Conservation (phyloP, 2,888 invertebrate species). For the Leptothorax acervorum region DNA sequence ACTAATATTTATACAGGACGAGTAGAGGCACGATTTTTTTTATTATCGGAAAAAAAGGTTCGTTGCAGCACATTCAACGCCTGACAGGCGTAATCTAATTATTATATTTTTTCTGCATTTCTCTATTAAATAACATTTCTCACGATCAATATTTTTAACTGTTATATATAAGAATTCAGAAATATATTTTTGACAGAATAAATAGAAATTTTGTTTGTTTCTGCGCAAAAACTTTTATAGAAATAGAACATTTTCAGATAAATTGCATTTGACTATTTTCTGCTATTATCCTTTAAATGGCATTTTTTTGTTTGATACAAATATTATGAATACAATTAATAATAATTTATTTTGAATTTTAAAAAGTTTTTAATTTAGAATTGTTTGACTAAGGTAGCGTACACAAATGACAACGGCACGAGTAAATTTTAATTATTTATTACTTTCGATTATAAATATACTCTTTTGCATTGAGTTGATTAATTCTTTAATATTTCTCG, state of each 20-base stretch:
- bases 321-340: not conserved
- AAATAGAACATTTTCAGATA: not conserved
- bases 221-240: not conserved
- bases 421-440: not conserved
- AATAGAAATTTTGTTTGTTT: not conserved
- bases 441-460: not conserved
- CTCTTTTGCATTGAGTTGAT: not conserved
- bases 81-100: not conserved
- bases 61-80: not conserved
- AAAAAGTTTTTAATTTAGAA: not conserved
- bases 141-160: not conserved
- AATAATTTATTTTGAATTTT: not conserved
- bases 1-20: not conserved
- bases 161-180: not conserved
- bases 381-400: not conserved
- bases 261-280: not conserved
- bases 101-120: constrained; percentile 3
- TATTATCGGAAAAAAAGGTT: constrained; percentile 6
- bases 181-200: not conserved
- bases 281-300: not conserved
- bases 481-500: not conserved
- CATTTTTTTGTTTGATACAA: not conserved
- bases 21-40: constrained; percentile 3
- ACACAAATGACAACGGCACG: not conserved
- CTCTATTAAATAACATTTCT: not conserved